phyloP scores from a whole-genome alignment of 2,888 invertebrate genomes.

The Hydroisotoma schaefferi region DNA sequence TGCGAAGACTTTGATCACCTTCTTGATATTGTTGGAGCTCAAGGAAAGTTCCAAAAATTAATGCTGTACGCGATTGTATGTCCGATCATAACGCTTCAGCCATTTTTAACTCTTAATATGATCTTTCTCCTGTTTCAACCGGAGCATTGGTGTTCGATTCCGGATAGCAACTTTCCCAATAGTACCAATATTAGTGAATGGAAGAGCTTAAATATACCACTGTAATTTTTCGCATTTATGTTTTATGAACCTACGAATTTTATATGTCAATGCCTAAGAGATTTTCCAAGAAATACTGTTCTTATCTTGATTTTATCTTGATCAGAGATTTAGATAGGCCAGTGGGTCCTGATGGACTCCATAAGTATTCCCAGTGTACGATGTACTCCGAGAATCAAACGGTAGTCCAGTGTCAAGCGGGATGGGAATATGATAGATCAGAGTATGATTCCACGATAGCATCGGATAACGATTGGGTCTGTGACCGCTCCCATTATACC shows the following conservation, averaged over 20 bases:
- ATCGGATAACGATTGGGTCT: conserved; percentile 60
- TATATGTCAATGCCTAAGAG: too few relatives aligned
- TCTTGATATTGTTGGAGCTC: conserved; percentile 57
- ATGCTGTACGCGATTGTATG: conserved; percentile 55
- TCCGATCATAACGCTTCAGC: conserved; percentile 54
- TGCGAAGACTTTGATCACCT: conserved; percentile 57
- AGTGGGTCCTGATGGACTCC: conserved; percentile 21
- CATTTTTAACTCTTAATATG: conserved; percentile 57
- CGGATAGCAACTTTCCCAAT: conserved; percentile 54
- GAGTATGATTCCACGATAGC: conserved; percentile 58
- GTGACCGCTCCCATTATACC: conserved; percentile 57
- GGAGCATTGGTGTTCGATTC: conserved; percentile 61
- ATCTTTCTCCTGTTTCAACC: conserved; percentile 59
- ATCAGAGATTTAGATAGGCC: conserved; percentile 15
- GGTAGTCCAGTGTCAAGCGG: conserved; percentile 53
- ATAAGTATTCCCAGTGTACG: conserved; percentile 27
- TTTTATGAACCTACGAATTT: too few relatives aligned
- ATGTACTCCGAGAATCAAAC: conserved; percentile 27
- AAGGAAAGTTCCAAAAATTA: conserved; percentile 58
- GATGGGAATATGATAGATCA: conserved; percentile 59
- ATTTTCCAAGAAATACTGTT: too few relatives aligned
- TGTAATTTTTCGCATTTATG: too few relatives aligned
- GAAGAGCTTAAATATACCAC: conserved; percentile 58
- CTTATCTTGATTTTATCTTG: too few relatives aligned
- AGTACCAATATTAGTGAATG: conserved; percentile 56